Conservation (phyloP, 2,113 vertebrate species). For the Pontoporia blainvillei region DNA sequence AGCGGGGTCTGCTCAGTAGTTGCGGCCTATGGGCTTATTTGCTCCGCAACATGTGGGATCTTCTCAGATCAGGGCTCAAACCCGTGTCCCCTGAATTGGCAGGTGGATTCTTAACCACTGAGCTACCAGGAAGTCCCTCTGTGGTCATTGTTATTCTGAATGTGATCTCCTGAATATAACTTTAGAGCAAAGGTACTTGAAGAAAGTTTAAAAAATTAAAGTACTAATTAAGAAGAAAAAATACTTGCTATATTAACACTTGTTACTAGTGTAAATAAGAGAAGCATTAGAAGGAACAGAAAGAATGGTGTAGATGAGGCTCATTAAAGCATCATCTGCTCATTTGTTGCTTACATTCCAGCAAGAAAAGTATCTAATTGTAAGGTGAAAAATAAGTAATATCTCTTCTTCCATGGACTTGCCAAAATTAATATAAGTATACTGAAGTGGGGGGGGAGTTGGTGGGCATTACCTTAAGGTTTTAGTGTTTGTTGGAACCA, state of each 20-base stretch:
- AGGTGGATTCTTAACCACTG: too few relatives aligned
- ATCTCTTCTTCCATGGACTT: not conserved
- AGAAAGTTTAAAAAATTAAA: not conserved
- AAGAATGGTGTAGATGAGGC: not conserved
- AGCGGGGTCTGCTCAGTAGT: too few relatives aligned
- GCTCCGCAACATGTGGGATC: too few relatives aligned
- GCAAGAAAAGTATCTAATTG: not conserved
- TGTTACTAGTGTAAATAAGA: not conserved
- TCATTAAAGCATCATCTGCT: not conserved
- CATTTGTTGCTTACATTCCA: not conserved
- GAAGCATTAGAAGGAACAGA: not conserved
- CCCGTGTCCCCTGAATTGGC: too few relatives aligned
- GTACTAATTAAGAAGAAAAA: not conserved
- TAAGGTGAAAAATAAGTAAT: not conserved
- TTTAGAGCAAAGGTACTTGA: not conserved
- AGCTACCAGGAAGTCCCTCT: not conserved
- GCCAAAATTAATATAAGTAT: not conserved
- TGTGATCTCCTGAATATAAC: not conserved
- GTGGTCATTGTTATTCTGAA: not conserved
- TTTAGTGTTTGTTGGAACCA: not conserved
- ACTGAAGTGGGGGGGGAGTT: not conserved
- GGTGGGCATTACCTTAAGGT: not conserved
- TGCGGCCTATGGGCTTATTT: too few relatives aligned
- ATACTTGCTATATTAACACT: not conserved
- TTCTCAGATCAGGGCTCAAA: too few relatives aligned